phyloP scores from a whole-genome alignment of 2,888 invertebrate species.

The Antitype chi region DNA sequence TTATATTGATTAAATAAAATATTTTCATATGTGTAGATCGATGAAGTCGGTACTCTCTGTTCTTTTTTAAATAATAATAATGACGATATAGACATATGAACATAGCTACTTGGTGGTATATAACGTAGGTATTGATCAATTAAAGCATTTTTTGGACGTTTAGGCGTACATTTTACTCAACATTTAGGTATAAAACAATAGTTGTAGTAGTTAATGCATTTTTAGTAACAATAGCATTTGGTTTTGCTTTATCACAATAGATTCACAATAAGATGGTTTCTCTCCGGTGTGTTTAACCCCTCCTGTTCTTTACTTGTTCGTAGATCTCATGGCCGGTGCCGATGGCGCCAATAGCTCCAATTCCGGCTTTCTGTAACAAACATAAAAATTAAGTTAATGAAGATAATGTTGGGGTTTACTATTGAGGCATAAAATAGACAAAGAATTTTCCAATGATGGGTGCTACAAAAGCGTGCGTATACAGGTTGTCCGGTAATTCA shows the following conservation, averaged over 20 bases:
- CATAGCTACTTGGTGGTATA: not conserved
- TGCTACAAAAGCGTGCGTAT: not conserved
- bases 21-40: no score
- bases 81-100: not conserved
- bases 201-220: not conserved
- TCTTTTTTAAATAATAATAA: not conserved
- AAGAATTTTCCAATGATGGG: not conserved
- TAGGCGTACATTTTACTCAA: slow-evolving; percentile 8
- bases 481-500: no score
- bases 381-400: not conserved
- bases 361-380: slow-evolving; percentile 68
- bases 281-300: slow-evolving; percentile 17
- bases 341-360: slow-evolving; percentile 65
- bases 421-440: not conserved
- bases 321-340: slow-evolving; percentile 68
- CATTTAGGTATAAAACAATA: not conserved
- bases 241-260: not conserved
- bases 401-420: not conserved
- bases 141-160: not conserved
- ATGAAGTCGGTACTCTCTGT: no score
- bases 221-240: slow-evolving; percentile 15
- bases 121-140: not conserved
- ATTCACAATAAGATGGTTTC: not conserved
- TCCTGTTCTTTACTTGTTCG: slow-evolving; percentile 62
- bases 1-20: no score